Conservation (phyloP, 2,797 vertebrate genomes). For the Tiaroga cobitis region DNA sequence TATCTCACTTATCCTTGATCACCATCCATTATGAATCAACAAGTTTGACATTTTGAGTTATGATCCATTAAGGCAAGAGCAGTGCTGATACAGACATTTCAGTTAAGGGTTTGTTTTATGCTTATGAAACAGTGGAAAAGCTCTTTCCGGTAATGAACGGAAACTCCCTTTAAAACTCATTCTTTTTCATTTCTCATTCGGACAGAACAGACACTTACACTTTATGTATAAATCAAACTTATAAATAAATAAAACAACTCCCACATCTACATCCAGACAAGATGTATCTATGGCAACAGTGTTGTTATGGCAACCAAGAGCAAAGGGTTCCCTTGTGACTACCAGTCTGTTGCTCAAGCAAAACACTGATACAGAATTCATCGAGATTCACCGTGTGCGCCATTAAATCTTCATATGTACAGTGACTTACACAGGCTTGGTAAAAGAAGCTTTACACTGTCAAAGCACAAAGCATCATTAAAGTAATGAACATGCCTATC, state of each 20-base stretch:
- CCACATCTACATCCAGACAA: slow-evolving; percentile 29
- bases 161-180: neutral
- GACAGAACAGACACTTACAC: slow-evolving; percentile 10
- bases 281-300: slow-evolving; percentile 50
- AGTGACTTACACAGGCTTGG: neutral
- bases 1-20: neutral
- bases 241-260: slow-evolving; percentile 29
- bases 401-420: neutral
- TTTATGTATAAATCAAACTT: neutral
- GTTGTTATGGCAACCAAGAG: slow-evolving; percentile 52
- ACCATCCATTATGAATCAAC: neutral
- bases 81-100: neutral
- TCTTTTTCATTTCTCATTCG: neutral
- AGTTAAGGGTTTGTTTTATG: neutral
- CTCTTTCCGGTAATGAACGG: neutral
- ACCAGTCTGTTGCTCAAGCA: neutral
- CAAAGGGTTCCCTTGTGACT: slow-evolving; percentile 18
- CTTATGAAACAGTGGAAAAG: neutral
- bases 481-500: neutral
- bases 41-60: neutral
- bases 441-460: neutral
- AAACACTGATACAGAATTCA: slow-evolving; percentile 12
- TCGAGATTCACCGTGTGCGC: neutral
- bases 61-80: slow-evolving; percentile 14
- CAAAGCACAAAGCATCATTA: neutral